Conservation (phyloP, 2,888 invertebrate species). For the Apoderus coryli region DNA sequence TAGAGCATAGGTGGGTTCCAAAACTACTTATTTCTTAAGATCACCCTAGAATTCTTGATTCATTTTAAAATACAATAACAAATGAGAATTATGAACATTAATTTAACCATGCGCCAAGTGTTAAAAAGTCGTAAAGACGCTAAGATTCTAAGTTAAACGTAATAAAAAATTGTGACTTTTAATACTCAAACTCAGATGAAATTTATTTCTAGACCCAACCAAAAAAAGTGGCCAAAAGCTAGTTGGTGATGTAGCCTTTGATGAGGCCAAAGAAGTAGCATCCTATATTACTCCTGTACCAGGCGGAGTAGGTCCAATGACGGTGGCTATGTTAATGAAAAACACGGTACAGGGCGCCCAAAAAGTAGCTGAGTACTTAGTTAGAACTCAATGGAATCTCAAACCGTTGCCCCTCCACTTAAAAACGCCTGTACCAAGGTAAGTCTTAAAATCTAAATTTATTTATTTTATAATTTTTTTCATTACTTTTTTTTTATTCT, state of each 20-base stretch:
- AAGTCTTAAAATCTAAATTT: conserved; percentile 16
- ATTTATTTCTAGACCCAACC: conserved; percentile 45
- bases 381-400: conserved; percentile 57
- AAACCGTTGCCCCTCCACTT: conserved; percentile 48
- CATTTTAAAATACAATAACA: too few relatives aligned
- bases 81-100: too few relatives aligned
- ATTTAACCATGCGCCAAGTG: too few relatives aligned
- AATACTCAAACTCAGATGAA: too few relatives aligned
- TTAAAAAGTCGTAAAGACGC: too few relatives aligned
- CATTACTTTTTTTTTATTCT: background rate
- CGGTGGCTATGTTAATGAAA: conserved; percentile 93
- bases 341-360: conserved; percentile 83
- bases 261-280: conserved; percentile 64
- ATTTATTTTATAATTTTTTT: conserved; percentile 3
- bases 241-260: conserved; percentile 91
- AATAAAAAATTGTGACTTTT: too few relatives aligned
- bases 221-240: conserved; percentile 68
- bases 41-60: too few relatives aligned
- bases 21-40: too few relatives aligned
- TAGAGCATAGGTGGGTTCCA: too few relatives aligned
- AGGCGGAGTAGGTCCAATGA: conserved; percentile 98
- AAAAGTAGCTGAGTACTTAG: conserved; percentile 40
- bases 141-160: too few relatives aligned
- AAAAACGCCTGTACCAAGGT: conserved; percentile 73
- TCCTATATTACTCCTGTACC: conserved; percentile 89